Percentiles rank a stretch among this genome's conserved stretches.
phyloP scores from a whole-genome alignment of 2,113 vertebrate genomes.

The Fukomys damarensis region DNA sequence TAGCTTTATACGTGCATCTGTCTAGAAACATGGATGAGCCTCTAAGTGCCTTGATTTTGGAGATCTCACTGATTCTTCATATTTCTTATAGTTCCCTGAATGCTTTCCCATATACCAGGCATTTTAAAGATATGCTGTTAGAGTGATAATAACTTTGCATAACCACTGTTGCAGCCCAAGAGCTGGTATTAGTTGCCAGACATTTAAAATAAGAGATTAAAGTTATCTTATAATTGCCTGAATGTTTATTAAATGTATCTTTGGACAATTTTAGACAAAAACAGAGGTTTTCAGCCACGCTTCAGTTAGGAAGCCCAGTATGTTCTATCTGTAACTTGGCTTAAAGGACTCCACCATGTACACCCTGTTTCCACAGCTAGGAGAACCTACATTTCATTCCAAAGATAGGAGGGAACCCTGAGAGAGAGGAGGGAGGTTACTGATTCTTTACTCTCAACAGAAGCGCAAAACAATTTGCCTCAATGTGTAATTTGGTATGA shows the following conservation, averaged over 20 bases:
- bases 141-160: background rate
- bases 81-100: background rate
- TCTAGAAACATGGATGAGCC: background rate
- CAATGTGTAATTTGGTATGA: background rate
- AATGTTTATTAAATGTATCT: background rate
- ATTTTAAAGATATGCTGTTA: background rate
- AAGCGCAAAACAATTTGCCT: background rate
- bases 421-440: background rate
- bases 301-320: background rate
- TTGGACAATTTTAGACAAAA: background rate
- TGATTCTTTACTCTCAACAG: background rate
- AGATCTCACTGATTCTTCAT: background rate
- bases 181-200: background rate
- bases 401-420: background rate
- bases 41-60: background rate
- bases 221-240: background rate
- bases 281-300: background rate
- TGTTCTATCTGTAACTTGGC: background rate
- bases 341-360: background rate
- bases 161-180: background rate
- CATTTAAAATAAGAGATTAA: constrained; percentile 19
- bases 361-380: background rate
- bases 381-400: background rate
- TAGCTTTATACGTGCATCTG: background rate
- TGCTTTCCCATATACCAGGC: background rate